Evolutionary conservation across 2,888 invertebrate genomes (phyloP), one percentile per base, ranked within the genome.

Genomic region (Drosophila nr. medialis): DNA sequence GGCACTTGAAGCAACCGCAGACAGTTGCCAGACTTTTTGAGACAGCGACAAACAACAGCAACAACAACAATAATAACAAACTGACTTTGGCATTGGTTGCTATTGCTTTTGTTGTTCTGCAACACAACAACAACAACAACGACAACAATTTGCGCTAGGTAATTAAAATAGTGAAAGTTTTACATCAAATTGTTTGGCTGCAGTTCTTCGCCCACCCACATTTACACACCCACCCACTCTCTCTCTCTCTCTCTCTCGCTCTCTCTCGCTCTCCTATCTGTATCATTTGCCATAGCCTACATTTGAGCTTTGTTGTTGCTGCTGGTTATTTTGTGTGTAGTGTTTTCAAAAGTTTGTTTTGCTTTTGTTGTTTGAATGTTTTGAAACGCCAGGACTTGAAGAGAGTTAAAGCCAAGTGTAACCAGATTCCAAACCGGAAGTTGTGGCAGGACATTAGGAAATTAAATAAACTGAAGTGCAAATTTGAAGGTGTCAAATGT

Each of bases 81-180:
- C 56, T 49, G 76, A 62, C 69, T 50, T 63, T 76, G 77, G 63
- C 76, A 72, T 56, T 77, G 68, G 53, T 65, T 65, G 56, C 29
- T n/a, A 29, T 42, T 56, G 42, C 42, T 40, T 51, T 62, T 64
- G 29, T 38, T 58, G 40, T 60, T 59, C 55, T 27, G 34, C 64
- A 61, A 63, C 61, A 54, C 38, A 60, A 42, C 69, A 76, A 73
- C 70, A 70, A 72, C 21, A 13, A 45, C 45, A 15, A 45, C 45
- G 2, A 15, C 21, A 45, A 45, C 45, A 80, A 66, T 78, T 72
- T 69, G 65, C 72, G 72, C 75, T 67, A 54, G 81, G 82, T 81
- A 87, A 87, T 89, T 89, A 89, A 88, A 87, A 85, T 86, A 89
- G 87, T 89, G 87, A 88, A 88, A 88, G 87, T 88, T 86, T 72